Percentiles rank a stretch among this genome's conserved stretches.
Conservation (phyloP, 2,113 vertebrate genomes). For the Dromaius novaehollandiae region DNA sequence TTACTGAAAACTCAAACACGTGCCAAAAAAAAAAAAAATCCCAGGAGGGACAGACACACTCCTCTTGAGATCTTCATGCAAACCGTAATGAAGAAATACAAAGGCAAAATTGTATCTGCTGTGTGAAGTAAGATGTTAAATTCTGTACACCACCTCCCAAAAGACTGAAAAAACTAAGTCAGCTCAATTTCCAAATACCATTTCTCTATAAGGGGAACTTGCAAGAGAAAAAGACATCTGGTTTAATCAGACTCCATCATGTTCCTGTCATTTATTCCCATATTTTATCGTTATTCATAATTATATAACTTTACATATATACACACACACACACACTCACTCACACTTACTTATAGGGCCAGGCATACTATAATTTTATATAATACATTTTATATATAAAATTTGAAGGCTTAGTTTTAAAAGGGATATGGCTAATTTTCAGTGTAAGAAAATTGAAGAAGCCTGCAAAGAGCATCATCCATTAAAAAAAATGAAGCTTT, state of each 20-base stretch:
- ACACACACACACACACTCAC: no score
- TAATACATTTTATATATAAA: neutral
- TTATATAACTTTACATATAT: neutral
- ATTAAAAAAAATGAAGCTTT: neutral
- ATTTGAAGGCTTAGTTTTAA: neutral
- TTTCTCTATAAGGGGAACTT: neutral
- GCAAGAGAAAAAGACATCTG: neutral
- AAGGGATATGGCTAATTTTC: neutral
- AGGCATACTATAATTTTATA: neutral
- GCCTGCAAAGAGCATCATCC: neutral
- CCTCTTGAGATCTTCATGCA: neutral
- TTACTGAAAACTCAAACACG: slow-evolving; percentile 34
- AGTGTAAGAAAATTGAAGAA: neutral
- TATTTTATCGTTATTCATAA: neutral
- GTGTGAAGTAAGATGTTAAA: slow-evolving; percentile 9
- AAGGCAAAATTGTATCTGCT: neutral
- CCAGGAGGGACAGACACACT: neutral
- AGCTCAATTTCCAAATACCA: neutral
- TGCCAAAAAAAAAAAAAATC: neutral
- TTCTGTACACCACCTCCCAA: neutral
- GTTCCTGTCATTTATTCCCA: neutral
- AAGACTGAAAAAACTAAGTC: neutral
- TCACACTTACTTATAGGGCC: neutral
- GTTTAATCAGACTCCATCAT: neutral
- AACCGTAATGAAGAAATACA: neutral